A percentile compares a stretch with the other conserved stretches of the same genome.
phyloP scores from a whole-genome alignment of 2,888 invertebrate species.

The Eupithecia inturbata region DNA sequence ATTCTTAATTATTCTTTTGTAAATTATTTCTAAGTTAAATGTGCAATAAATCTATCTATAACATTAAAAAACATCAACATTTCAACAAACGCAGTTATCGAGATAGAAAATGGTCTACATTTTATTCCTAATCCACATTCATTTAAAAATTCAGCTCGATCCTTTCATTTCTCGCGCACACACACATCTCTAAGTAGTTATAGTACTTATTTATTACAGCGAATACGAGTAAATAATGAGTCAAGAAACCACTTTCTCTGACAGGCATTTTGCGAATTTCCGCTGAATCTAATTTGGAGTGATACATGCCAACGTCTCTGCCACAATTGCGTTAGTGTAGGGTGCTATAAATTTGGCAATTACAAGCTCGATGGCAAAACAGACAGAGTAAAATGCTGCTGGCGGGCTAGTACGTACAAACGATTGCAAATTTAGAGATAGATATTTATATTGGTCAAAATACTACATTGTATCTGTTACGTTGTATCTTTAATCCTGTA shows the following conservation, averaged over 20 bases:
- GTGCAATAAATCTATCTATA: too few relatives aligned
- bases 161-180: not conserved
- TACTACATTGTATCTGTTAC: not conserved
- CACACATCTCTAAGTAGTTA: not conserved
- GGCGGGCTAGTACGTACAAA: not conserved
- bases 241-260: slow-evolving; percentile 57
- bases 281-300: slow-evolving; percentile 79
- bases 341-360: slow-evolving; percentile 82
- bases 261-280: slow-evolving; percentile 63
- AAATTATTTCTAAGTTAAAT: too few relatives aligned
- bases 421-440: not conserved
- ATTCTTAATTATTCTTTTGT: too few relatives aligned
- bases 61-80: too few relatives aligned
- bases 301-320: slow-evolving; percentile 73
- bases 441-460: not conserved
- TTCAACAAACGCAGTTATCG: too few relatives aligned
- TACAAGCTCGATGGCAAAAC: slow-evolving; percentile 73
- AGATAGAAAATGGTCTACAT: too few relatives aligned
- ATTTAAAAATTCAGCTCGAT: not conserved
- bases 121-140: not conserved
- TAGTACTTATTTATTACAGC: slow-evolving; percentile 5
- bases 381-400: slow-evolving; percentile 66
- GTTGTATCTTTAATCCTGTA: not conserved
- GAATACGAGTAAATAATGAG: slow-evolving; percentile 47
- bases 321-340: slow-evolving; percentile 80